Base-by-base conservation (phyloP, 2,113 vertebrate species). In the Polypterus senegalus region DNA sequence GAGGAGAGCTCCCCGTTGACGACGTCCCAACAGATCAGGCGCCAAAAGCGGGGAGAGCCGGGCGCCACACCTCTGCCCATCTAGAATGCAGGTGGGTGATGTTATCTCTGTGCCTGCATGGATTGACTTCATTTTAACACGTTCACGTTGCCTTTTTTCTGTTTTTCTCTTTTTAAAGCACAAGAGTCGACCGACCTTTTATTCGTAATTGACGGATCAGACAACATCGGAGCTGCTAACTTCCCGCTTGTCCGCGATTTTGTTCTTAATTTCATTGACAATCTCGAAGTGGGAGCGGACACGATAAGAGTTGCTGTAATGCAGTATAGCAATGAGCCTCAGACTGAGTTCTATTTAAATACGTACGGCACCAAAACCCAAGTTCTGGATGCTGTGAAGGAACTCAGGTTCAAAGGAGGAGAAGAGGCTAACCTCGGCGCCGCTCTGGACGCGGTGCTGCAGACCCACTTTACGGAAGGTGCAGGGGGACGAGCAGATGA, bases 141-240 rank as follows among this genome's bases (percentile, higher is more conserved):
- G 91, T 90, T 93, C 91, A 96, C 88, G 66, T 92, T 89, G 88
- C 87, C 81, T 92, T 90, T 87, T 85, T 87, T 87, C 74, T 86
- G 77, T 77, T 86, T 76, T 81, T 65, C 66, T 71, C 61, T 74
- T 79, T 74, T 79, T 79, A 80, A 96, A 97, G 92, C 89, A 76
- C 89, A 92, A 92, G 96, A 93, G 68, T 89, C 92, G 51, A 91
- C 91, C 83, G 96, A 99, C 89, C 82, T 99, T 84, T 80, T 99
- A 85, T 88, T 99, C 91, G 93, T 99, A 92, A 93, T 99, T 97
- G 96, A 99, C 1, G 96, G 93, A 94, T 99, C 96, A 86, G 74
- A 96, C 87, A 92, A 91, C 87, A 77, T 94, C 88, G 94, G 93
- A 92, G 75, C 88, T 76, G 76, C 73, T 85, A 84, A 94, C 91